Percentiles rank a stretch among this genome's conserved stretches.
Evolutionary conservation across 2,113 vertebrate species (phyloP).

Genomic region (Platysternon megacephalum): DNA sequence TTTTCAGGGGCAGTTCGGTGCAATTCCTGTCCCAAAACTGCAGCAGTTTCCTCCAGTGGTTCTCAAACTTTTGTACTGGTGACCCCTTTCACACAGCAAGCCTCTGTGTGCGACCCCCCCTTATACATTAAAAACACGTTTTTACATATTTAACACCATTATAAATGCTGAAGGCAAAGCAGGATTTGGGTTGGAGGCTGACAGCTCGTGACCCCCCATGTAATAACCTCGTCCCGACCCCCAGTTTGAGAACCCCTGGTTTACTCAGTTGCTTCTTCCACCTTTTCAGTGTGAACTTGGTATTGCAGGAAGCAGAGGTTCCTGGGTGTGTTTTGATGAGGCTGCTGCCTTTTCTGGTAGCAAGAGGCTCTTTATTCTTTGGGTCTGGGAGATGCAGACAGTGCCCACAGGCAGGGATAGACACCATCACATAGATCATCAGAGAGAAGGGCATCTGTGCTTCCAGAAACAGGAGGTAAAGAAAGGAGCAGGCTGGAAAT

Average conservation of each 20-base stretch:
- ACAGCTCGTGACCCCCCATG: no score
- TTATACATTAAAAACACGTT: no score
- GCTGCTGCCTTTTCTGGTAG: not conserved
- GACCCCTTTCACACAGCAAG: no score
- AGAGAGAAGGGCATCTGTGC: not conserved
- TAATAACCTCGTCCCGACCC: no score
- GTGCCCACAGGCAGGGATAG: not conserved
- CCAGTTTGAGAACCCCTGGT: no score
- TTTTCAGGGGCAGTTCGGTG: not conserved
- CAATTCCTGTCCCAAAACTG: not conserved
- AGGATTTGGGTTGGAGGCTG: no score
- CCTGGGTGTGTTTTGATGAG: not conserved
- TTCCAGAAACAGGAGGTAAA: not conserved
- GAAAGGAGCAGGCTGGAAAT: not conserved
- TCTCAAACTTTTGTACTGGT: no score
- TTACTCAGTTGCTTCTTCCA: not conserved
- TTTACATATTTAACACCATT: no score
- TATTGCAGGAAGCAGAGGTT: not conserved
- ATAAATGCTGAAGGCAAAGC: no score
- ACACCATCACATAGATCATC: not conserved
- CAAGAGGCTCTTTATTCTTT: not conserved
- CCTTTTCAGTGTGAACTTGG: not conserved
- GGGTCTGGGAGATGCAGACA: not conserved
- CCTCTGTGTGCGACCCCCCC: no score
- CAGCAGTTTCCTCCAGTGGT: not conserved